These are phyloP conservation scores for Acrocera orbiculus DNA, from an alignment of 2,888 invertebrate species.

Conservation along the genomic window DNA sequence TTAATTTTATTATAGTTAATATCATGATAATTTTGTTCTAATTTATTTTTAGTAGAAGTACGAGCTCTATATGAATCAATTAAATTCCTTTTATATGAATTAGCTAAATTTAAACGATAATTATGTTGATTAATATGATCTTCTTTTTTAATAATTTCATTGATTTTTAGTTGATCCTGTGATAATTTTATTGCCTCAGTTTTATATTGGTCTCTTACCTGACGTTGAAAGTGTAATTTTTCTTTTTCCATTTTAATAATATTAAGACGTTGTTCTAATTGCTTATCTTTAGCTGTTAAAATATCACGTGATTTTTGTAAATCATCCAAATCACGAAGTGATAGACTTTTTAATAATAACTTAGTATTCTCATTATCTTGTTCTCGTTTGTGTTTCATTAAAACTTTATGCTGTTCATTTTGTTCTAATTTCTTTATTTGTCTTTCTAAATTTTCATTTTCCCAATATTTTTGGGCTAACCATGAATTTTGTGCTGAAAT, in stretches of 20 bases:
- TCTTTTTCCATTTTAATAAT: constrained; percentile 22
- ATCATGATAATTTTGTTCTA: constrained; percentile 26
- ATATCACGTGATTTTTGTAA: constrained; percentile 21
- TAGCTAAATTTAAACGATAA: constrained; percentile 23
- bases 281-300: constrained; percentile 23
- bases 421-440: constrained; percentile 27
- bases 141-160: constrained; percentile 23
- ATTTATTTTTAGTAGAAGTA: constrained; percentile 24
- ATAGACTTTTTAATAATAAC: constrained; percentile 23
- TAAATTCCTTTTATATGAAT: constrained; percentile 20
- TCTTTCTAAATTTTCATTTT: constrained; percentile 28
- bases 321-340: constrained; percentile 23
- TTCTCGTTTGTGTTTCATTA: constrained; percentile 25
- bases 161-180: constrained; percentile 25
- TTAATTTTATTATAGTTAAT: constrained; percentile 27
- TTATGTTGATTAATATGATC: constrained; percentile 23
- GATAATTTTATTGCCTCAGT: constrained; percentile 22
- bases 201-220: constrained; percentile 24
- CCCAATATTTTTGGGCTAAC: constrained; percentile 29
- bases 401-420: constrained; percentile 24
- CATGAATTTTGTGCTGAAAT: constrained; percentile 26
- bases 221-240: constrained; percentile 20
- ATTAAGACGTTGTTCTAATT: constrained; percentile 22
- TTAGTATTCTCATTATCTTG: constrained; percentile 26
- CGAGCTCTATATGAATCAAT: constrained; percentile 23